phyloP scores from a whole-genome alignment of 2,888 invertebrate genomes.

The Platycnemis pennipes region DNA sequence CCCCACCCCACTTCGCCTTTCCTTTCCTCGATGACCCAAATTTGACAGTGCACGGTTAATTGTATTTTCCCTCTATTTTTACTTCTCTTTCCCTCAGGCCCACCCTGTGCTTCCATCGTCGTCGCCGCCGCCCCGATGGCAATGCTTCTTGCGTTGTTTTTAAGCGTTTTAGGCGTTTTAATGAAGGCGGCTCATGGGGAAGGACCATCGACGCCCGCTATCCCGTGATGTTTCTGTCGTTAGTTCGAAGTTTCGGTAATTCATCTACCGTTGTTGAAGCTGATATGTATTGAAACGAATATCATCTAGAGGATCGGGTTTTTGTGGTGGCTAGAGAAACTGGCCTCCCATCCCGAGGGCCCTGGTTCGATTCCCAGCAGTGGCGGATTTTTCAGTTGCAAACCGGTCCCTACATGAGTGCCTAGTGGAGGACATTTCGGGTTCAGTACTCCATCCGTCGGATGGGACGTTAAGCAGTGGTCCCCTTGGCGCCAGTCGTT shows the following conservation, averaged over 20 bases:
- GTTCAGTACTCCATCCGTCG: no score
- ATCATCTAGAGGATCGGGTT: no score
- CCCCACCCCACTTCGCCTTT: not conserved
- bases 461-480: no score
- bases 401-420: no score
- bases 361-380: no score
- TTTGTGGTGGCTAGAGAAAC: no score
- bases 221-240: not conserved
- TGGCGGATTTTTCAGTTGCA: no score
- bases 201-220: not conserved
- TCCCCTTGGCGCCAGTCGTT: no score
- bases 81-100: not conserved
- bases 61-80: not conserved
- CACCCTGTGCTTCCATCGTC: not conserved
- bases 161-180: not conserved
- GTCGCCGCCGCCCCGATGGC: not conserved
- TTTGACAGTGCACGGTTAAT: not conserved
- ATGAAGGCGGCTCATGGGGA: not conserved
- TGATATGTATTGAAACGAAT: no score
- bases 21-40: not conserved
- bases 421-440: no score
- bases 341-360: no score
- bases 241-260: not conserved
- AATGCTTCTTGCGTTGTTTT: not conserved
- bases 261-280: no score